A percentile compares a stretch with the other conserved stretches of the same genome.
phyloP scores from a whole-genome alignment of 2,888 invertebrate species.

The Hipparchia semele region DNA sequence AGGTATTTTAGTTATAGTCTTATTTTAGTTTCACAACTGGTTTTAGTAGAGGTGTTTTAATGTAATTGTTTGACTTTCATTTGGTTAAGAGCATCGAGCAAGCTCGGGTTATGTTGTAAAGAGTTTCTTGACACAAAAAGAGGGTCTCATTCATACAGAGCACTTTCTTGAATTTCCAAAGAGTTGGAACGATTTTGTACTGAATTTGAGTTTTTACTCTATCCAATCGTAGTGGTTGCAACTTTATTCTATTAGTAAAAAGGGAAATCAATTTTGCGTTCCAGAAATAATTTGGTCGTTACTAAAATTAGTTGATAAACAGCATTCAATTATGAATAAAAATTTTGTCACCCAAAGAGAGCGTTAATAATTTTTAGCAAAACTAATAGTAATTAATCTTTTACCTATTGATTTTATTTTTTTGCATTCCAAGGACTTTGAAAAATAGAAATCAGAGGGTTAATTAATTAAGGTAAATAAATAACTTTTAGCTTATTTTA shows the following conservation, averaged over 20 bases:
- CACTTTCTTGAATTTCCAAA: constrained; percentile 3
- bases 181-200: background rate
- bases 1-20: background rate
- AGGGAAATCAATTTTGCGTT: background rate
- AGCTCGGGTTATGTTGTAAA: background rate
- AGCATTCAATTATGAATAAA: too few relatives aligned
- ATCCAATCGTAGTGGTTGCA: background rate
- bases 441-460: too few relatives aligned
- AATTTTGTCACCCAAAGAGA: too few relatives aligned
- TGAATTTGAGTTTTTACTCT: background rate
- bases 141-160: constrained; percentile 7
- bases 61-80: constrained; percentile 25
- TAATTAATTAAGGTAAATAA: too few relatives aligned
- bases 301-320: too few relatives aligned
- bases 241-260: background rate
- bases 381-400: too few relatives aligned
- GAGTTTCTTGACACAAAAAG: constrained; percentile 4
- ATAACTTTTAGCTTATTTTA: too few relatives aligned
- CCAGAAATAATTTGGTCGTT: background rate
- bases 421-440: too few relatives aligned
- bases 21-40: background rate
- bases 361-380: too few relatives aligned
- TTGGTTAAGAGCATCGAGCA: constrained; percentile 5
- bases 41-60: constrained; percentile 19
- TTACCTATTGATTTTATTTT: too few relatives aligned